These are phyloP conservation scores for Tachysurus fulvidraco DNA, from an alignment of 2,113 vertebrate genomes.

Conservation along the genomic window DNA sequence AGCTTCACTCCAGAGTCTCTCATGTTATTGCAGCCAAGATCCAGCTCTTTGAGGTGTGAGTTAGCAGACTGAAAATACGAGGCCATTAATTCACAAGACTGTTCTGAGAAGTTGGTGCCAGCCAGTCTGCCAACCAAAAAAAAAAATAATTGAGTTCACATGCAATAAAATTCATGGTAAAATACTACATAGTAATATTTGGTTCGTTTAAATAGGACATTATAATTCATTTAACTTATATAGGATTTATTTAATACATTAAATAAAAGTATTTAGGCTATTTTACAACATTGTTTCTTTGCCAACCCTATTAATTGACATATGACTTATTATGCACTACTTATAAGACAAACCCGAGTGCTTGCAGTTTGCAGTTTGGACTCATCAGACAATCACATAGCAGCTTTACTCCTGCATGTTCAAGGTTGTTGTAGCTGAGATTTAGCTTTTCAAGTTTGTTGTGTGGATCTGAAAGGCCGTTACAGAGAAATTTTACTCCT, in stretches of 20 bases:
- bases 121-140: slow-evolving; percentile 20
- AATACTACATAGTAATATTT: too few relatives aligned
- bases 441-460: slow-evolving; percentile 32
- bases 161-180: not conserved
- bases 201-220: too few relatives aligned
- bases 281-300: too few relatives aligned
- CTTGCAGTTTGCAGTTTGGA: slow-evolving; percentile 31
- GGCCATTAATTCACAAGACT: slow-evolving; percentile 52
- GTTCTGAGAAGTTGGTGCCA: slow-evolving; percentile 31
- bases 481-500: slow-evolving; percentile 35
- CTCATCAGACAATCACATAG: slow-evolving; percentile 30
- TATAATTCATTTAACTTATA: too few relatives aligned
- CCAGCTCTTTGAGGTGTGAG: slow-evolving; percentile 51
- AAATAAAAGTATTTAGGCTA: too few relatives aligned
- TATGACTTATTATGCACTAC: too few relatives aligned
- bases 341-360: slow-evolving; percentile 22
- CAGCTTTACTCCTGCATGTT: slow-evolving; percentile 33
- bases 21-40: slow-evolving; percentile 55
- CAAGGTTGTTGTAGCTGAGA: slow-evolving; percentile 28
- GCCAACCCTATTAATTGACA: too few relatives aligned
- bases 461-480: not conserved
- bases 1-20: slow-evolving; percentile 46
- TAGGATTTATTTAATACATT: not conserved
- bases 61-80: slow-evolving; percentile 44
- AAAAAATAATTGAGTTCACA: too few relatives aligned